A percentile compares a stretch with the other conserved stretches of the same genome.
phyloP scores from a whole-genome alignment of 1,140 invertebrate genomes.

The Lepidurus packardi region DNA sequence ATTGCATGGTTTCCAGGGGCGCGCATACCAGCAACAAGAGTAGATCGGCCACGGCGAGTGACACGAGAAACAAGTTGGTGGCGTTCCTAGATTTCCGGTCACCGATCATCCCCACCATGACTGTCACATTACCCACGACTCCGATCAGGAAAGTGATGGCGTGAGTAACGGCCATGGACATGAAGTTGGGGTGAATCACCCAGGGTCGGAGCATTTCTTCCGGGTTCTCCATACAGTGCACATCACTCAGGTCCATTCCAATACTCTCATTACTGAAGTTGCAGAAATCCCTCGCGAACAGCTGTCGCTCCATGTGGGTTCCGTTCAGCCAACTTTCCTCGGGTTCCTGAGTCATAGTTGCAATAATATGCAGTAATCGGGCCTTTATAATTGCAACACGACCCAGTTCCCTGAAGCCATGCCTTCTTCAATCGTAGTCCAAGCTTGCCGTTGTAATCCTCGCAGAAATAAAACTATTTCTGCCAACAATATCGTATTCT shows the following conservation, averaged over 20 bases:
- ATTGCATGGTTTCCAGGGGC: conserved; percentile 45
- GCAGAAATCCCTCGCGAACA: conserved; percentile 6
- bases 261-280: not conserved
- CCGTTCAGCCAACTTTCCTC: not conserved
- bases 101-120: conserved; percentile 40
- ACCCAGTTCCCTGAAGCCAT: not conserved
- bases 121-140: conserved; percentile 40
- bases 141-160: conserved; percentile 45
- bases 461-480: no score
- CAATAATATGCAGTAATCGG: not conserved
- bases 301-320: not conserved
- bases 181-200: conserved; percentile 41
- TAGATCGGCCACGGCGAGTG: conserved; percentile 46
- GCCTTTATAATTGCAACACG: not conserved
- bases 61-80: conserved; percentile 43
- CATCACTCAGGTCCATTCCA: not conserved
- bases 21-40: conserved; percentile 46
- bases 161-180: conserved; percentile 44
- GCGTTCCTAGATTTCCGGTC: conserved; percentile 40
- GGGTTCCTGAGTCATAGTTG: not conserved
- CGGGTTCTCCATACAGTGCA: conserved; percentile 40
- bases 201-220: conserved; percentile 45
- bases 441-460: no score
- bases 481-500: no score
- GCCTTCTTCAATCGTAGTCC: no score